A percentile compares a stretch with the other conserved stretches of the same genome.
Conservation (phyloP, 2,113 vertebrate species). For the Siniperca knerii region DNA sequence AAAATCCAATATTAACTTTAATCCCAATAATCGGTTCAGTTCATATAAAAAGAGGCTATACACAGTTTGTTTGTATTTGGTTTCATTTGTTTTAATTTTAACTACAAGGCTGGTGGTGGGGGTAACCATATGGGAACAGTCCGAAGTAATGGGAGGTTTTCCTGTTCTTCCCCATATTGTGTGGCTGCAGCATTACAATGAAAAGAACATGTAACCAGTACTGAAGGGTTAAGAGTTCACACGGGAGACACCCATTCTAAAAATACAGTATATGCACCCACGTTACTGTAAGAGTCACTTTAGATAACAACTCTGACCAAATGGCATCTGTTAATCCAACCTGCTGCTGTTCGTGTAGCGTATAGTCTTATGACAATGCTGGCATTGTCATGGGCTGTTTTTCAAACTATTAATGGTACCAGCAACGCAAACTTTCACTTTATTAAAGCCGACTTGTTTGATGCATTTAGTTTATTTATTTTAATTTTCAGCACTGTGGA, state of each 20-base stretch:
- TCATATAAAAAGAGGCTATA: not conserved
- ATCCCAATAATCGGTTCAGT: not conserved
- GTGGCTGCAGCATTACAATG: not conserved
- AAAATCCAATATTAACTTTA: not conserved
- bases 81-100: not conserved
- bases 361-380: not conserved
- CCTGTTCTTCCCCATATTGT: not conserved
- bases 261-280: not conserved
- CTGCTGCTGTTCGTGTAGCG: not conserved
- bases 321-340: not conserved
- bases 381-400: not conserved
- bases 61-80: not conserved
- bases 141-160: not conserved
- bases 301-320: not conserved
- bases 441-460: not conserved
- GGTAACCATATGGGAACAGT: not conserved
- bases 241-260: not conserved
- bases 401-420: not conserved
- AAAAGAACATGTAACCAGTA: not conserved
- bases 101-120: not conserved
- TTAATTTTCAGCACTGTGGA: too few species aligned
- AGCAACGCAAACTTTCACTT: not conserved
- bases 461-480: not conserved
- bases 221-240: not conserved
- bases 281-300: not conserved